Evolutionary conservation across 64 coral and sea anemone genomes (phyloP).

Genomic region (Pocillopora damicornis): DNA sequence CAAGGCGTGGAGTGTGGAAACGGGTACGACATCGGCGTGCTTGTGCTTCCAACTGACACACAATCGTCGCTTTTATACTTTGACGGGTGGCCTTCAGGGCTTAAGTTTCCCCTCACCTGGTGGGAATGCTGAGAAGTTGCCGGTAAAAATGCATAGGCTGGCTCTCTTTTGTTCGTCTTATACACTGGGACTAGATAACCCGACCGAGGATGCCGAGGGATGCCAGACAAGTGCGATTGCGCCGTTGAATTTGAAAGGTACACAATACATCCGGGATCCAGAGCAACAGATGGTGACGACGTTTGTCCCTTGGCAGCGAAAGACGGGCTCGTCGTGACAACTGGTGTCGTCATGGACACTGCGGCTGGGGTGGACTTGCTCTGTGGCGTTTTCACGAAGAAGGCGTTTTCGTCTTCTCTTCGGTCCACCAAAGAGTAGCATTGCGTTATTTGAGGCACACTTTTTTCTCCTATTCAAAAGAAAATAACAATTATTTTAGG

Average conservation of each 20-base stretch:
- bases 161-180: constrained; percentile 37
- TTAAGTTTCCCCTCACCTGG: neutral
- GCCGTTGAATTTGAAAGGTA: constrained; percentile 10
- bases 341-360: constrained; percentile 16
- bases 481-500: neutral
- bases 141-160: constrained; percentile 51
- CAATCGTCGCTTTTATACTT: neutral
- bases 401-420: constrained; percentile 7
- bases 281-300: neutral
- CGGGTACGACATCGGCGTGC: neutral
- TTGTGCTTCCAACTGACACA: neutral
- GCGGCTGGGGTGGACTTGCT: neutral
- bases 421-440: constrained; percentile 56
- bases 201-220: neutral
- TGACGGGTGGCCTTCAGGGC: neutral
- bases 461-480: constrained; percentile 23
- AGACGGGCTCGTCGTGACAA: neutral
- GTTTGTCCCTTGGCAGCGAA: neutral
- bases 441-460: constrained; percentile 61
- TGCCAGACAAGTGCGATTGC: neutral
- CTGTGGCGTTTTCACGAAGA: constrained; percentile 9
- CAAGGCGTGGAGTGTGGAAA: neutral
- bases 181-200: constrained; percentile 56
- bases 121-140: neutral
- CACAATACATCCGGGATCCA: constrained; percentile 20